Base-by-base conservation (phyloP, 1,140 invertebrate species). In the Vanessa tameamea region DNA sequence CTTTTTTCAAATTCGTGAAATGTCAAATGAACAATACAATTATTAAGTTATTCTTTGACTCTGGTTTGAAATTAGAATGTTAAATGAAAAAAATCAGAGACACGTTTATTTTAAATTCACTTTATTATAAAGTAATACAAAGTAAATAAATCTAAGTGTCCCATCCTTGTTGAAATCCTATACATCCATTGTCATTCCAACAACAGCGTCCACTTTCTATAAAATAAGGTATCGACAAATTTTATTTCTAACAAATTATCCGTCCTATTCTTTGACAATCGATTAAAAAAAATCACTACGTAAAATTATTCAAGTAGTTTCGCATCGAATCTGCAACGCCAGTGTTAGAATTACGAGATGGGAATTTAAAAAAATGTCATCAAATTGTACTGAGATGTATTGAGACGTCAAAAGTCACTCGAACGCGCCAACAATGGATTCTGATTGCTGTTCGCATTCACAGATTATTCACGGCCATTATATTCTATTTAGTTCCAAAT, bases 401-500 rank as follows among this genome's bases (percentile, higher is more conserved):
- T 79, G 80, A 90, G 84, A 89, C 85, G 86, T 90, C 90, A 92
- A 87, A 83, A 86, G 87, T 90, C 85, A 86, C 75, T 78, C 64
- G 66, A 77, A 78, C 50, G 43, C 59, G 65, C 73, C 77, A 79
- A 90, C 87, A 90, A 89, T 89, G 77, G 65, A 55, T 64, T 64
- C 79, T 92, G 90, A 91, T 92, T 90, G 86, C 88, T 79, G 67
- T 67, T 78, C 78, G 81, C 77, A 89, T 92, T 90, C 86, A 87
- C 71, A 77, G 78, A 90, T 92, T 90, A 90, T 90, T 84, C 88
- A 90, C 83, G 87, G 88, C 88, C 83, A 92, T 92, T 90, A 92
- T 91, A 92, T 91, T 92, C 90, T 90, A 92, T 92, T 92, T 92
- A 92, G 87, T 87, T 89, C 87, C 87, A 91, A 90, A 92, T 92